phyloP scores from a whole-genome alignment of 2,113 vertebrate genomes.

The Calyptomena viridis region DNA sequence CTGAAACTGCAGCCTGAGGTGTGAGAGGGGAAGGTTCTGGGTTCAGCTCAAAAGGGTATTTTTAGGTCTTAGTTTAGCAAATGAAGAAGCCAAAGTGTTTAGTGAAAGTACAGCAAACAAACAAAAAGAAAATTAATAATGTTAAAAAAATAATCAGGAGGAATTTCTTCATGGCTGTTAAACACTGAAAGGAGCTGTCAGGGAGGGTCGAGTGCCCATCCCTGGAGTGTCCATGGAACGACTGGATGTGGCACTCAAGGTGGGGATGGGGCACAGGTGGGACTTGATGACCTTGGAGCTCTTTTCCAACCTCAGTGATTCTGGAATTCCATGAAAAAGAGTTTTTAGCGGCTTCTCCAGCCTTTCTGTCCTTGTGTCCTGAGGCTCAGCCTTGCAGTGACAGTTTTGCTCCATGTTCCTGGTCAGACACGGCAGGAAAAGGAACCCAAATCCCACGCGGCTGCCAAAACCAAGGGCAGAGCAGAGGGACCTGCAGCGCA shows the following conservation, averaged over 20 bases:
- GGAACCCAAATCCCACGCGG: rapidly evolving
- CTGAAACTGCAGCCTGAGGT: not conserved
- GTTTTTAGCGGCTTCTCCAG: too few relatives aligned
- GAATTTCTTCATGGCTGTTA: not conserved
- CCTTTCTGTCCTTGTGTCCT: too few relatives aligned
- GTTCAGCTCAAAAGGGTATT: not conserved
- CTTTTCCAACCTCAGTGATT: rapidly evolving
- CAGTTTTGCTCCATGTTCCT: not conserved
- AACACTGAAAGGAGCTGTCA: not conserved
- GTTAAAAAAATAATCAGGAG: not conserved
- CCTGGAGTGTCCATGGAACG: not conserved
- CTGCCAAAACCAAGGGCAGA: rapidly evolving
- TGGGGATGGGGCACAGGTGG: not conserved
- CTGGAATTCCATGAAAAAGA: rapidly evolving
- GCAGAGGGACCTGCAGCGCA: rapidly evolving
- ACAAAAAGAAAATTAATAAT: not conserved
- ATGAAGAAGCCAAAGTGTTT: not conserved
- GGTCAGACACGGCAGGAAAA: not conserved
- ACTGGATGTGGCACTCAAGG: not conserved
- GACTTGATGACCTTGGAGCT: too few relatives aligned
- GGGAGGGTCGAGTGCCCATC: not conserved
- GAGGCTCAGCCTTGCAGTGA: not conserved
- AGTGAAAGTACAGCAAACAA: not conserved
- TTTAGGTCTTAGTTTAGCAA: not conserved
- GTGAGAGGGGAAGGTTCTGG: not conserved